These are phyloP conservation scores for Sepiola atlantica DNA, from an alignment of 2,888 invertebrate species.

Conservation along the genomic window DNA sequence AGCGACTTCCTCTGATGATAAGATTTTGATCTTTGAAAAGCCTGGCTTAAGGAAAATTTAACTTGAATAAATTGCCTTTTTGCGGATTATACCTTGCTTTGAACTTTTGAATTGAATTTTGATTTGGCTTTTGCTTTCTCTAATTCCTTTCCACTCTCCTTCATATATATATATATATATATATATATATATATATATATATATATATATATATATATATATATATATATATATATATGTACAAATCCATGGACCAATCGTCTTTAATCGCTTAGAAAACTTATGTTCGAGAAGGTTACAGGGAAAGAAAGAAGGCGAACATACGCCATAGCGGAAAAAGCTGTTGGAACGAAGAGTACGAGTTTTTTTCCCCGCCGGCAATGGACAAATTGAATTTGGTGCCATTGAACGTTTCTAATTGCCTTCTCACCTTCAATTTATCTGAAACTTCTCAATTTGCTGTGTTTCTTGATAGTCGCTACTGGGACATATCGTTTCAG, in stretches of 20 bases:
- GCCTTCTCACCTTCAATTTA: slow-evolving; percentile 32
- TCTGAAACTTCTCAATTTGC: slow-evolving; percentile 19
- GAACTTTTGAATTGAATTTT: no score
- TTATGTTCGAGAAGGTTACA: neutral
- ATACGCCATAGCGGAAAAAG: neutral
- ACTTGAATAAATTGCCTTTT: no score
- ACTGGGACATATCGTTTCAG: neutral
- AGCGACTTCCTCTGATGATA: no score
- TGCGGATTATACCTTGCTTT: no score
- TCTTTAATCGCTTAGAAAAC: neutral
- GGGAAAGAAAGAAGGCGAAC: neutral
- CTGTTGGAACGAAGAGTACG: neutral
- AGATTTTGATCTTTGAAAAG: no score
- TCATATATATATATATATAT: no score
- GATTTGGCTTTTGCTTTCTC: no score
- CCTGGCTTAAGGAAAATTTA: no score
- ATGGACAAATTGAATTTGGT: slow-evolving; percentile 32
- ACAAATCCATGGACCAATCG: neutral
- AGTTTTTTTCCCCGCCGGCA: neutral
- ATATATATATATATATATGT: no score
- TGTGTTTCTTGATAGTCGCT: neutral
- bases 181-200: no score
- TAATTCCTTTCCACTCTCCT: no score
- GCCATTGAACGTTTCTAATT: slow-evolving; percentile 1
- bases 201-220: no score